Evolutionary conservation across 2,888 invertebrate species (phyloP), one percentile per base, ranked within the genome.

Genomic region (Lasius platythorax): DNA sequence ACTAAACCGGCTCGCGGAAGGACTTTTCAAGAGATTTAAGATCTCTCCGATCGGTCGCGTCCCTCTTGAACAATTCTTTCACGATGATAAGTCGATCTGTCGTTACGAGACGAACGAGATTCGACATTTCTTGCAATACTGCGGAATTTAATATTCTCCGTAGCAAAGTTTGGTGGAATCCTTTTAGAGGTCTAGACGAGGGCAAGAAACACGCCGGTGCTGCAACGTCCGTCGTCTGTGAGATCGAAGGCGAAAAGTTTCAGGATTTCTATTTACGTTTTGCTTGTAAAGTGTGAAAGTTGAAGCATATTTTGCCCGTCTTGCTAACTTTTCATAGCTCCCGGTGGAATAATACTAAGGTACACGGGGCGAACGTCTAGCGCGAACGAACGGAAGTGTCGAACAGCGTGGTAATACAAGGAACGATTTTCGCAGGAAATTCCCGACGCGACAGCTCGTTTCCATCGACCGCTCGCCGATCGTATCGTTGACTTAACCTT

Each of bases 251-350:
- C 64, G 84, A 82, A 82, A 84, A 82, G 83, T 85, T 23, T 83
- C 76, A 56, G 66, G 70, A 83, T 66, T 78, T 56, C 61, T 85
- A 83, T 85, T 83, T 85, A 81, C 82, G 85, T 85, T 85, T 83
- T 79, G 85, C 84, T 84, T 75, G 85, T 53, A 64, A 74, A 74
- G 73, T 83, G 74, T 50, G 70, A 85, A 82, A 79, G 82, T 87
- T 83, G 50, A 76, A 75, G 83, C 81, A 76, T 76, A 85, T 85
- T 79, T 64, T 72, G 81, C 64, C 70, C 76, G 86, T 73, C 70
- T 76, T 58, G 76, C 82, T 66, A 76, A 84, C 79, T 72, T 79
- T 84, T 85, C 84, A 78, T 58, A 75, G 82, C 58, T 83, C 84
- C 74, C 63, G 18, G 23, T 40, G 66, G 84, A 74, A 87, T 81